Base-by-base conservation (phyloP, 2,888 invertebrate genomes). In the Tenthredo mesomela region DNA sequence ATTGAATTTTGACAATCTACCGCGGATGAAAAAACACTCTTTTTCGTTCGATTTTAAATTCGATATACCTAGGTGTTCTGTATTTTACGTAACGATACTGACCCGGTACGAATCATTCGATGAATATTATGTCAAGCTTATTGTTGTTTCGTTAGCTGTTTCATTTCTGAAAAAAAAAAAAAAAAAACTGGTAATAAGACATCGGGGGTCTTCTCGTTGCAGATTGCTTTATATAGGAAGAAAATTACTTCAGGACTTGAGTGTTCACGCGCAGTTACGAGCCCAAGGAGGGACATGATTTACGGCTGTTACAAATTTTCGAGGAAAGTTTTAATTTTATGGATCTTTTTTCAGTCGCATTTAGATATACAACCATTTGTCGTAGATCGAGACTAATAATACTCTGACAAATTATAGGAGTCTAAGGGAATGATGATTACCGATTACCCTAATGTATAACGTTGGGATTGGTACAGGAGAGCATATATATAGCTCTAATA, bases 301-400 rank as follows among this genome's bases (percentile, higher is more conserved):
- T 71, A 71, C 10, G 40, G 18, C 40, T 40, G n/a, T 71, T 40
- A 1, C 7, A 71, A 37, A 71, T 18, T 37, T 21, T 9, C n/a
- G 40, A 37, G n/a, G 9, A 40, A 71, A 25, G 40, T 71, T 37
- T 71, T n/a, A 71, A 71, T 71, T 71, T 71, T 71, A 71, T 54
- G 7, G 54, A 37, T 33, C n/a, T 37, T 29, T n/a, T 37, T 71
- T n/a, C 33, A 71, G n/a, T 33, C 2, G 4, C 37, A 71, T 40
- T 71, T 40, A 71, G 37, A 40, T 10, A 40, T 10, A n/a, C 37
- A 33, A 40, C 7, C 15, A 40, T 37, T 37, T n/a, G n/a, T 37
- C 70, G 70, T 71, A 37, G 37, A 70, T 70, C 70, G 40, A 4
- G 37, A 37, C 18, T 40, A n/a, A n/a, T n/a, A n/a, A n/a, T n/a